These are phyloP conservation scores for Macrophya alboannulata DNA, from an alignment of 2,888 invertebrate species.

Conservation along the genomic window DNA sequence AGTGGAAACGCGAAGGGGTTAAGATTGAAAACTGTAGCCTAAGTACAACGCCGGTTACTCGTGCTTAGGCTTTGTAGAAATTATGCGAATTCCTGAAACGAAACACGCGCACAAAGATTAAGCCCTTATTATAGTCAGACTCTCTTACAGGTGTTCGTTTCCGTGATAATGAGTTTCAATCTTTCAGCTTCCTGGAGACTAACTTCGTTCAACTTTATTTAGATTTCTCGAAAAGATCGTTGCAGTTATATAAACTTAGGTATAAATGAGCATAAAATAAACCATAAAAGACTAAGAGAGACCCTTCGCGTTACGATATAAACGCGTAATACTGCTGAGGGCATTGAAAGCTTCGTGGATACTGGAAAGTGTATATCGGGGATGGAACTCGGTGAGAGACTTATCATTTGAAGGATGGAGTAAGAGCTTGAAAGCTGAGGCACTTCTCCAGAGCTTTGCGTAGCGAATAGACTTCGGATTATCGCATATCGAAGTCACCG, in stretches of 20 bases:
- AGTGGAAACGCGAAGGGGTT: constrained; percentile 39
- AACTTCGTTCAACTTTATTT: neutral
- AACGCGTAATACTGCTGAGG: neutral
- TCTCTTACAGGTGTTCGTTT: neutral
- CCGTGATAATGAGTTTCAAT: constrained; percentile 7
- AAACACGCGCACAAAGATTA: neutral
- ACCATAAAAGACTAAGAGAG: neutral
- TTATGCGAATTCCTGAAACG: constrained; percentile 19
- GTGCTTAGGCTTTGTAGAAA: constrained; percentile 7
- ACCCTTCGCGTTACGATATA: neutral
- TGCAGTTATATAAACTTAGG: too few relatives aligned
- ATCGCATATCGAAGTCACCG: constrained; percentile 39
- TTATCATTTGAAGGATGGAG: constrained; percentile 48
- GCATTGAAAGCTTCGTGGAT: constrained; percentile 25
- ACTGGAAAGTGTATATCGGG: constrained; percentile 15
- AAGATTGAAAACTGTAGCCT: constrained; percentile 35
- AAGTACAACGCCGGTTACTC: neutral
- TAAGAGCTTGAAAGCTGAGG: constrained; percentile 48
- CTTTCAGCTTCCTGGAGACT: neutral
- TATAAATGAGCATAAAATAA: neutral
- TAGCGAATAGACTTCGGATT: constrained; percentile 44
- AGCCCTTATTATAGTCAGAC: neutral
- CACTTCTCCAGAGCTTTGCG: constrained; percentile 49
- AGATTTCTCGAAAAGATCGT: neutral
- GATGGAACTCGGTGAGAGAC: constrained; percentile 7